Percentiles rank a stretch among this genome's conserved stretches.
Evolutionary conservation across 2,797 vertebrate species (phyloP).

Genomic region (Rhinoraja longicauda): DNA sequence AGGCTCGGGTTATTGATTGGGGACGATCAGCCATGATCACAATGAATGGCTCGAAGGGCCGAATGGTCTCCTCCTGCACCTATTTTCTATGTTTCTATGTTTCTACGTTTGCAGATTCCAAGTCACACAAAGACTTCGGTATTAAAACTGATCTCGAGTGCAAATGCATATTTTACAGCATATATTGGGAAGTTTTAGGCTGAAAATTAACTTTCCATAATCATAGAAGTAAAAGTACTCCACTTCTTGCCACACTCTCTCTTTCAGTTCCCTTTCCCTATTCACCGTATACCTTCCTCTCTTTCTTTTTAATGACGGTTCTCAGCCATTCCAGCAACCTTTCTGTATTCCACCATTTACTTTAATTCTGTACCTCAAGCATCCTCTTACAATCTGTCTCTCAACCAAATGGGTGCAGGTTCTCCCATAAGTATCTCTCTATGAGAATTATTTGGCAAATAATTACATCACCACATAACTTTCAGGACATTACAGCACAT

Average conservation of each 20-base stretch:
- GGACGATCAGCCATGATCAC: too few relatives aligned
- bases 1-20: too few relatives aligned
- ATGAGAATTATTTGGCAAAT: neutral
- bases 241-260: neutral
- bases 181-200: neutral
- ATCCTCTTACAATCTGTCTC: neutral
- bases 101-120: neutral
- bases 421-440: neutral
- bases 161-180: neutral
- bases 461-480: neutral
- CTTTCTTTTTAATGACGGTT: neutral
- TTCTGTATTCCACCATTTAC: neutral
- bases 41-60: too few relatives aligned
- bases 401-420: neutral
- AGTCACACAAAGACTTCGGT: neutral
- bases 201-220: neutral
- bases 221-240: too few relatives aligned
- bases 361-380: neutral
- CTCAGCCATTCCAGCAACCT: neutral
- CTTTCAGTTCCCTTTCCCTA: neutral
- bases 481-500: neutral
- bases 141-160: neutral
- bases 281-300: neutral
- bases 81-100: too few relatives aligned
- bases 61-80: too few relatives aligned